phyloP scores from a whole-genome alignment of 2,888 invertebrate genomes.

The Alloscopus bannaensis region DNA sequence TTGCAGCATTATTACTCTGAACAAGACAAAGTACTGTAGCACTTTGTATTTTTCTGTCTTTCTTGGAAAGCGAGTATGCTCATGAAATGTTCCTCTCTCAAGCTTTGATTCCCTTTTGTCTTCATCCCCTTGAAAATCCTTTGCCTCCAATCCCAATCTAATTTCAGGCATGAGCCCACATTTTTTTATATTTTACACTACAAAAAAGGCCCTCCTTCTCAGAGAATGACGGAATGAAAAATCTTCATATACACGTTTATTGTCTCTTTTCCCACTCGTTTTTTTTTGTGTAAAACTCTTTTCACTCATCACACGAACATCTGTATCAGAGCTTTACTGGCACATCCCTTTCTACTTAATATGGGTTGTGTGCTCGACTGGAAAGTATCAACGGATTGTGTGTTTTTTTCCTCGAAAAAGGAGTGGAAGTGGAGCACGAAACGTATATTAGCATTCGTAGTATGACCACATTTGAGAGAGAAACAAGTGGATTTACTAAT shows the following conservation, averaged over 20 bases:
- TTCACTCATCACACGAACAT: no score
- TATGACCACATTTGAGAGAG: slow-evolving; percentile 44
- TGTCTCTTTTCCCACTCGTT: background rate
- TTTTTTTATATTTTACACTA: no score
- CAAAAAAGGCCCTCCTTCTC: slow-evolving; percentile 24
- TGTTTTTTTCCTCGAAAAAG: background rate
- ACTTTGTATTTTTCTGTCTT: slow-evolving; percentile 29
- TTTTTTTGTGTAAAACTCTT: no score
- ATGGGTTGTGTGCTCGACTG: background rate
- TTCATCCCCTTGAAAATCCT: slow-evolving; percentile 9
- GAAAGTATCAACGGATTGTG: background rate
- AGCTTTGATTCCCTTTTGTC: slow-evolving; percentile 42
- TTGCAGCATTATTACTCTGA: background rate
- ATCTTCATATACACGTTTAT: background rate
- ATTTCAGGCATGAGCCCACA: slow-evolving; percentile 39
- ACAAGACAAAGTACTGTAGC: background rate
- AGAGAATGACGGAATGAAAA: slow-evolving; percentile 18
- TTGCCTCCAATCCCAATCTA: slow-evolving; percentile 33
- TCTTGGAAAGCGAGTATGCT: no score
- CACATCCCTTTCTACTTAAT: no score
- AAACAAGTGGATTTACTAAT: slow-evolving; percentile 62
- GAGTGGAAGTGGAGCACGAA: slow-evolving; percentile 45
- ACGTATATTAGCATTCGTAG: slow-evolving; percentile 34
- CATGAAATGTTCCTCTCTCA: slow-evolving; percentile 34
- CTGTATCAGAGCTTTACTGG: no score